Conservation (phyloP, 2,797 vertebrate genomes). For the Pseudochaenichthys georgianus region DNA sequence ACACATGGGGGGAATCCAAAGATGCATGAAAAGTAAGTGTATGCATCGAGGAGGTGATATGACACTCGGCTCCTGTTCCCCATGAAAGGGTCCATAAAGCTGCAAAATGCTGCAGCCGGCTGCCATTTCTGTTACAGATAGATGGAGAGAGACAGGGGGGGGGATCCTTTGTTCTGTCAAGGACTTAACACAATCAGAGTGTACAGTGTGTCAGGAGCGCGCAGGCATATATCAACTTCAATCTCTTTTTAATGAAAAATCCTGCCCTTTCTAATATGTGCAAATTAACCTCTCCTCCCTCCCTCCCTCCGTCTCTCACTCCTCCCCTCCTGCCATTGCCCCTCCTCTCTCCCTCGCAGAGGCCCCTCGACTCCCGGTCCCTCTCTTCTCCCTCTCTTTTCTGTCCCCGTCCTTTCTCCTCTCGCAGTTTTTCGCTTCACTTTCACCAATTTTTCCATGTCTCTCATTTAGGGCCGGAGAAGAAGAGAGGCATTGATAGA, state of each 20-base stretch:
- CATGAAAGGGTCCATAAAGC: conserved; percentile 68
- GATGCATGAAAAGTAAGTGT: conserved; percentile 32
- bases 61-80: conserved; percentile 61
- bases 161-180: conserved; percentile 87
- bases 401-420: conserved; percentile 58
- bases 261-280: conserved; percentile 90
- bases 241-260: conserved; percentile 91
- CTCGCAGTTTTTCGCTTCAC: conserved; percentile 54
- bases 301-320: conserved; percentile 34
- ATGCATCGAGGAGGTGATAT: conserved; percentile 57
- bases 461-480: not conserved
- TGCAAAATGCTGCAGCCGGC: conserved; percentile 42
- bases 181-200: conserved; percentile 86
- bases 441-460: conserved; percentile 53
- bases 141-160: conserved; percentile 39
- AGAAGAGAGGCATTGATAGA: conserved; percentile 15
- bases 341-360: conserved; percentile 60
- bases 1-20: conserved; percentile 6
- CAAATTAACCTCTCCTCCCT: conserved; percentile 86
- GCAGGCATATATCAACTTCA: conserved; percentile 90
- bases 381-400: conserved; percentile 45
- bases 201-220: conserved; percentile 87
- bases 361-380: conserved; percentile 64
- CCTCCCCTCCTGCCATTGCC: conserved; percentile 59
- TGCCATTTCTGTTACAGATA: conserved; percentile 66